Conservation (phyloP, 2,797 vertebrate genomes). For the Halcyon chelicuti region DNA sequence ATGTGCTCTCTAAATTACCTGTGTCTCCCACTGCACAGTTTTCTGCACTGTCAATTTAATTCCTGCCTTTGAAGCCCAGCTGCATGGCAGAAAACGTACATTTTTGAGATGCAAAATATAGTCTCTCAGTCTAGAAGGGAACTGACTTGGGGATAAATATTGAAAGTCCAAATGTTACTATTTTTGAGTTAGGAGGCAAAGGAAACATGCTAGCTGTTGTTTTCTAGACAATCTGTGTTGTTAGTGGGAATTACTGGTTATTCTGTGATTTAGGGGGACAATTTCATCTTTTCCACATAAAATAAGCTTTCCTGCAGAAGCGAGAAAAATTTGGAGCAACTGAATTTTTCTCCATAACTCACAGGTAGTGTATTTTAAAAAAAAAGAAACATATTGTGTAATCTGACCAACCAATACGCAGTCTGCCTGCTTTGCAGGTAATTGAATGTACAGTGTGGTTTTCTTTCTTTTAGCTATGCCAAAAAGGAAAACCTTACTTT, state of each 20-base stretch:
- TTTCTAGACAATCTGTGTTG: neutral
- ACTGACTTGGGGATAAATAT: neutral
- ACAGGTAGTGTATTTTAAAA: neutral
- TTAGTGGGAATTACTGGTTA: neutral
- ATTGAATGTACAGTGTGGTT: neutral
- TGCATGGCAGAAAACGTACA: neutral
- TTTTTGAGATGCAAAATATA: neutral
- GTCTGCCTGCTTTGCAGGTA: neutral
- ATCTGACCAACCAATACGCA: neutral
- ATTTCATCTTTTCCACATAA: neutral
- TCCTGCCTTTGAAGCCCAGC: neutral
- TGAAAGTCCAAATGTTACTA: neutral
- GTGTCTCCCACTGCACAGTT: neutral
- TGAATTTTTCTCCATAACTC: neutral
- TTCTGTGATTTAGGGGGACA: neutral
- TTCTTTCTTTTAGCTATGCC: neutral
- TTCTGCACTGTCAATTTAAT: neutral
- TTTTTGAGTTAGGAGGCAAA: neutral
- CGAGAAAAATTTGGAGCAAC: neutral
- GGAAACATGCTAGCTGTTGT: neutral
- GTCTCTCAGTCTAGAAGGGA: neutral
- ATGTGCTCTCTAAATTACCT: neutral
- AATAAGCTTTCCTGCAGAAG: neutral
- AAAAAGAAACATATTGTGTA: neutral
- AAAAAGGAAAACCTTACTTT: neutral